phyloP scores from a whole-genome alignment of 2,113 vertebrate species.

The Turnix velox region DNA sequence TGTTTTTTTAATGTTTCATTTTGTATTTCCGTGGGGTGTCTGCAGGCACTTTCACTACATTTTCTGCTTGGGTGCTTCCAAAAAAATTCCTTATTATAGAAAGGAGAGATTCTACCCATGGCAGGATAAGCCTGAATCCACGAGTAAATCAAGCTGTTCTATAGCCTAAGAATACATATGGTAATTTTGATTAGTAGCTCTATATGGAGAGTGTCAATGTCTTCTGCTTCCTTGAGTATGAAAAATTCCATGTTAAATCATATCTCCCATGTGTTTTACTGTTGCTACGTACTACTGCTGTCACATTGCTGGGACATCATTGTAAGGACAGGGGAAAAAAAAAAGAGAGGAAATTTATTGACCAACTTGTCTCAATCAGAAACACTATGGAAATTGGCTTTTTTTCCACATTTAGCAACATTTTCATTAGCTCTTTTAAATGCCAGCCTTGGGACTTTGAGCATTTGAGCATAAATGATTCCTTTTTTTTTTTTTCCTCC shows the following conservation, averaged over 20 bases:
- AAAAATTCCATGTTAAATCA: slow-evolving; percentile 29
- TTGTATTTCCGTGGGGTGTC: slow-evolving; percentile 17
- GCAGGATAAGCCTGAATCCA: background rate
- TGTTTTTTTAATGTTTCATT: background rate
- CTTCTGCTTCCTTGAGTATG: slow-evolving; percentile 60
- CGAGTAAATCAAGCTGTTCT: background rate
- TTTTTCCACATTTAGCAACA: background rate
- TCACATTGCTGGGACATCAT: background rate
- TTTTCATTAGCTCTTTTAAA: background rate
- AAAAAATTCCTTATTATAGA: slow-evolving; percentile 1
- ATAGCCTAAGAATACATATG: slow-evolving; percentile 9
- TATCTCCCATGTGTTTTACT: background rate
- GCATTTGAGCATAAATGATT: background rate
- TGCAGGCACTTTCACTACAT: slow-evolving; percentile 20
- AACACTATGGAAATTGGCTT: background rate
- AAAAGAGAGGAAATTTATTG: slow-evolving; percentile 9
- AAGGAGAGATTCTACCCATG: background rate
- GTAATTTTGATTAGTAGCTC: slow-evolving; percentile 27
- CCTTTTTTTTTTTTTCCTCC: background rate
- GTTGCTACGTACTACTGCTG: background rate
- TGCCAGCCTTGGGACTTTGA: background rate
- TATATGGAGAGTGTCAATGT: slow-evolving; percentile 22
- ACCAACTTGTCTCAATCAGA: slow-evolving; percentile 30
- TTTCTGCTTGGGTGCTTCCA: slow-evolving; percentile 24
- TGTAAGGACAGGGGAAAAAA: background rate